Conservation (phyloP, 1,140 invertebrate species). For the Hesperophylax magnus region DNA sequence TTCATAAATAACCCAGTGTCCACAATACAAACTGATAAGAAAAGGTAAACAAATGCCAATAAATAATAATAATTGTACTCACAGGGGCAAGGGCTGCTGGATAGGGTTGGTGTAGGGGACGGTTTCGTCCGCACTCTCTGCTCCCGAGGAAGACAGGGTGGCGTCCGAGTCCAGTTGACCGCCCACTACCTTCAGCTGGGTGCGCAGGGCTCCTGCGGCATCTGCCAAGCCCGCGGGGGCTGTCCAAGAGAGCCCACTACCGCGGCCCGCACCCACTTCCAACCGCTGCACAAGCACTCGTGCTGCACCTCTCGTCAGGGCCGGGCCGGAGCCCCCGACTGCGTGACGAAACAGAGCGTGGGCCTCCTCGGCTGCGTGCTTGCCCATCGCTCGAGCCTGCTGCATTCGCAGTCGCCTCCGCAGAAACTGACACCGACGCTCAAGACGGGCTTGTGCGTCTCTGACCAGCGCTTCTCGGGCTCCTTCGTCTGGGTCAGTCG, state of each 20-base stretch:
- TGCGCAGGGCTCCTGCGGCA: conserved; percentile 79
- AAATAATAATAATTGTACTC: conserved; percentile 67
- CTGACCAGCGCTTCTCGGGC: conserved; percentile 63
- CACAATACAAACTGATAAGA: background rate
- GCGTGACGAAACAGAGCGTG: conserved; percentile 63
- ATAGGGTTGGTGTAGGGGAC: conserved; percentile 83
- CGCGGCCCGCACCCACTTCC: conserved; percentile 68
- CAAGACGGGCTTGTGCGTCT: conserved; percentile 74
- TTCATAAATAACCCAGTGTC: too few species aligned
- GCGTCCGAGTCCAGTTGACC: conserved; percentile 90
- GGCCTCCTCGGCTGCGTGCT: conserved; percentile 64
- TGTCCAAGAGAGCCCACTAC: conserved; percentile 48
- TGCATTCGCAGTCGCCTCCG: conserved; percentile 81
- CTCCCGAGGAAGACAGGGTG: conserved; percentile 93
- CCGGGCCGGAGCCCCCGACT: conserved; percentile 63
- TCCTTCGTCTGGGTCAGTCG: conserved; percentile 63
- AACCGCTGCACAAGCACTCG: conserved; percentile 63
- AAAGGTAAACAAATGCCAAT: background rate
- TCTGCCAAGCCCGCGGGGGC: conserved; percentile 62
- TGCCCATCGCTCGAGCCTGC: conserved; percentile 80
- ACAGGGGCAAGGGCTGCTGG: conserved; percentile 83
- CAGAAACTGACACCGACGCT: conserved; percentile 79
- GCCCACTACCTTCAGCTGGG: conserved; percentile 80
- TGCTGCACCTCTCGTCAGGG: conserved; percentile 62
- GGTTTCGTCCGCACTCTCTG: conserved; percentile 93